Percentiles rank a stretch among this genome's conserved stretches.
Conservation (phyloP, 2,888 invertebrate genomes). For the Elegia similella region DNA sequence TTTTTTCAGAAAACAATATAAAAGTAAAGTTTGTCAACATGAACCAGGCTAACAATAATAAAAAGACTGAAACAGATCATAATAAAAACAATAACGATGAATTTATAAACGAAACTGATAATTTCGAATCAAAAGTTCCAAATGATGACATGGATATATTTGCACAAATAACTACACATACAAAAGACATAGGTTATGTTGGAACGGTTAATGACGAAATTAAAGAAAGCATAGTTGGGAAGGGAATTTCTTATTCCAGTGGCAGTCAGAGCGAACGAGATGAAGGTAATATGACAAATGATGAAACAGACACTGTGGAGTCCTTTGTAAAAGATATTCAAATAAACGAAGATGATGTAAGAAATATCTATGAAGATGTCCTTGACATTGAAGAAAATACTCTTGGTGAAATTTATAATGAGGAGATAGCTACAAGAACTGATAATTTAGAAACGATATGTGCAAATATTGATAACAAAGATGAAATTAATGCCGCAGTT, state of each 20-base stretch:
- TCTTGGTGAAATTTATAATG: background rate
- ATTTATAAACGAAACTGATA: constrained; percentile 1
- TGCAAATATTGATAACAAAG: too few species aligned
- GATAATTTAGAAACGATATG: too few species aligned
- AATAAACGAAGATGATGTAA: background rate
- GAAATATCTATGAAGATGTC: constrained; percentile 1
- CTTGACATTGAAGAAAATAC: constrained; percentile 3
- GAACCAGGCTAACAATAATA: constrained; percentile 13
- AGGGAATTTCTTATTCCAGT: constrained; percentile 15
- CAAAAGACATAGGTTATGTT: constrained; percentile 8
- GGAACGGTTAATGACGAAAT: background rate
- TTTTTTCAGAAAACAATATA: constrained; percentile 27
- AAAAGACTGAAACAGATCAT: constrained; percentile 6
- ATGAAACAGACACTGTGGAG: constrained; percentile 7
- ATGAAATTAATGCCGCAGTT: too few species aligned
- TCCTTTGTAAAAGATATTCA: background rate
- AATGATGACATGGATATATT: too few species aligned
- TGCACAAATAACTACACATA: background rate
- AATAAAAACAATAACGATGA: background rate
- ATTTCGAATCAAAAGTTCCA: background rate
- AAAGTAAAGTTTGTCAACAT: constrained; percentile 29
- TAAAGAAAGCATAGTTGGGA: constrained; percentile 8
- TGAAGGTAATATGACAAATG: constrained; percentile 15
- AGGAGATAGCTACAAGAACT: too few species aligned
- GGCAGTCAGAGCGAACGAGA: constrained; percentile 18